These are phyloP conservation scores for Octomys mimax DNA, from an alignment of 2,797 vertebrate genomes.

Conservation along the genomic window DNA sequence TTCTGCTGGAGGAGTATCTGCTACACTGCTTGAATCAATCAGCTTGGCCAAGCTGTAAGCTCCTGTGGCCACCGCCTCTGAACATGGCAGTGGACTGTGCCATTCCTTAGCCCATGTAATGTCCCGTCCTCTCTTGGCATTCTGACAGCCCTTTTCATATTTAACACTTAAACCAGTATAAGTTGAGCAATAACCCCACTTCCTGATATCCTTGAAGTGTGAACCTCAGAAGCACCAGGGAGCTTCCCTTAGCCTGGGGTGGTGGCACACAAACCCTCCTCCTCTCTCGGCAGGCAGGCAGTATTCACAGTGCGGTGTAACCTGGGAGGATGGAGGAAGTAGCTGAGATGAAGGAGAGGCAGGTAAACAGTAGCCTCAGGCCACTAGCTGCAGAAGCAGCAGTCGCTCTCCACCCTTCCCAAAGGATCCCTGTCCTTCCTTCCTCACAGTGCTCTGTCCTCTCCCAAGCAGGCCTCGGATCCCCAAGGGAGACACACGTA, in stretches of 20 bases:
- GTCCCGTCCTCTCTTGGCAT: background rate
- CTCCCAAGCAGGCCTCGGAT: background rate
- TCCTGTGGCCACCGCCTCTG: background rate
- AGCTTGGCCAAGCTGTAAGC: background rate
- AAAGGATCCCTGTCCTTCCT: background rate
- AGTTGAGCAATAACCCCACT: slow-evolving; percentile 69
- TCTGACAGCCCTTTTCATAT: background rate
- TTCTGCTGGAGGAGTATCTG: background rate
- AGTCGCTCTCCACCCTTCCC: background rate
- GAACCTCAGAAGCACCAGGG: background rate
- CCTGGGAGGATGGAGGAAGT: background rate
- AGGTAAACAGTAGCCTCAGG: slow-evolving; percentile 62
- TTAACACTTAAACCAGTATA: background rate
- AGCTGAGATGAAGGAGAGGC: slow-evolving; percentile 37
- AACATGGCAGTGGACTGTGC: background rate
- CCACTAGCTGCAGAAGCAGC: slow-evolving; percentile 42
- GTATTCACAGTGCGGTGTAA: slow-evolving; percentile 52
- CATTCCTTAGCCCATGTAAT: background rate
- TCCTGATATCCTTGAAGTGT: slow-evolving; percentile 22
- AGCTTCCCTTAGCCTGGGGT: background rate
- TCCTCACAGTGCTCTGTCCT: background rate
- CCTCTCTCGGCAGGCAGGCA: slow-evolving; percentile 38
- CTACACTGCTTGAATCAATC: background rate
- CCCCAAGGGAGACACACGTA: background rate
- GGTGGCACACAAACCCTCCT: background rate